Conservation (phyloP, 2,888 invertebrate genomes). For the Andricus quercusramuli region DNA sequence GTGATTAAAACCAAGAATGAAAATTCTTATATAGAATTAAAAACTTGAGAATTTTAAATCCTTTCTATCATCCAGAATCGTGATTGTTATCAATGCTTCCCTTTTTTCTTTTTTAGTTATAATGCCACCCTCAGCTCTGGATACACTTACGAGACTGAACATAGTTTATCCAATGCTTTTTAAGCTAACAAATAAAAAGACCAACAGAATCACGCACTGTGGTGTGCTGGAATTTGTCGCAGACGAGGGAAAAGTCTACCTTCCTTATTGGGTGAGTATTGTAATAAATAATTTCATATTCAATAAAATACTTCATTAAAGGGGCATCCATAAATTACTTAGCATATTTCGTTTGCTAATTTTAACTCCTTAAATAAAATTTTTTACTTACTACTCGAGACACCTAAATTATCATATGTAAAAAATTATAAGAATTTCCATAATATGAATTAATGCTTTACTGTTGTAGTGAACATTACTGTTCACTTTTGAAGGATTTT, state of each 20-base stretch:
- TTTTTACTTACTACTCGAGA: too few species aligned
- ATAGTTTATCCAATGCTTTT: slow-evolving; percentile 99
- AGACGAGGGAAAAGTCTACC: slow-evolving; percentile 97
- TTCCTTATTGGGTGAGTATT: slow-evolving; percentile 95
- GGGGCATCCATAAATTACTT: too few species aligned
- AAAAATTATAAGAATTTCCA: too few species aligned
- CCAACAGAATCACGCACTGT: slow-evolving; percentile 93
- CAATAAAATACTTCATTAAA: not conserved
- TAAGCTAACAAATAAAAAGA: slow-evolving; percentile 93
- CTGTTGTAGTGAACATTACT: too few species aligned
- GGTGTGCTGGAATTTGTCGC: slow-evolving; percentile 99
- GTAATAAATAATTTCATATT: not conserved
- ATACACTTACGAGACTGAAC: slow-evolving; percentile 94
- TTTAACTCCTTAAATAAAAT: too few species aligned
- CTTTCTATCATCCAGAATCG: not conserved
- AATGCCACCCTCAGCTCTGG: slow-evolving; percentile 98
- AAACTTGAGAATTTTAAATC: not conserved
- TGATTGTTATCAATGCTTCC: not conserved
- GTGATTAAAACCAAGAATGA: too few species aligned
- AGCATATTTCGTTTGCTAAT: too few species aligned
- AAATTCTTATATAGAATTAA: too few species aligned
- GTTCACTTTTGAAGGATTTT: too few species aligned
- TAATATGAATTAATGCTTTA: too few species aligned
- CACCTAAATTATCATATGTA: too few species aligned
- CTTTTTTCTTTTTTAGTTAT: slow-evolving; percentile 85